phyloP scores from a whole-genome alignment of 2,888 invertebrate genomes.

The Phyto melanocephala region DNA sequence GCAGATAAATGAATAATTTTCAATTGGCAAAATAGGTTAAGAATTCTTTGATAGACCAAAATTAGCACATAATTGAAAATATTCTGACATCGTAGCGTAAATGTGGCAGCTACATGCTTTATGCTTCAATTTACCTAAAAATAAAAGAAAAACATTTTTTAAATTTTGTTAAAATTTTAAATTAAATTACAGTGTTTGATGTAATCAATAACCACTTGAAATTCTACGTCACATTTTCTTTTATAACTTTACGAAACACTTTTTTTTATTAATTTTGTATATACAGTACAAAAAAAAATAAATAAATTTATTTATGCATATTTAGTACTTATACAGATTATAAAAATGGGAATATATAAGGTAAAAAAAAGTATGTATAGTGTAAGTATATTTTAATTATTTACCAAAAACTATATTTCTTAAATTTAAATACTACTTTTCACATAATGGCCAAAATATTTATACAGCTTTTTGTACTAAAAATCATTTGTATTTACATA shows the following conservation, averaged over 20 bases:
- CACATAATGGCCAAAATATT: slow-evolving; percentile 18
- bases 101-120: slow-evolving; percentile 47
- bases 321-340: not conserved
- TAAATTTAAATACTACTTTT: not conserved
- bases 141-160: slow-evolving; percentile 22
- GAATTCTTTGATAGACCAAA: slow-evolving; percentile 66
- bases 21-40: slow-evolving; percentile 61
- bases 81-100: slow-evolving; percentile 50
- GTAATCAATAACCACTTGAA: not conserved
- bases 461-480: slow-evolving; percentile 27
- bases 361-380: not conserved
- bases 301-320: too few species aligned
- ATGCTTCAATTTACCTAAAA: slow-evolving; percentile 42
- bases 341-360: not conserved
- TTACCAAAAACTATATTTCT: not conserved
- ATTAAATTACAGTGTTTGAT: too few species aligned
- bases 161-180: too few species aligned
- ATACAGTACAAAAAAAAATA: slow-evolving; percentile 11
- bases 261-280: slow-evolving; percentile 28
- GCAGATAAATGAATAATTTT: slow-evolving; percentile 64
- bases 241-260: slow-evolving; percentile 3
- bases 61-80: slow-evolving; percentile 63
- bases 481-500: not conserved
- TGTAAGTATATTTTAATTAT: not conserved
- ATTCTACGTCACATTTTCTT: not conserved